These are phyloP conservation scores for Lepidurus packardi DNA, from an alignment of 1,140 invertebrate species.

Conservation along the genomic window DNA sequence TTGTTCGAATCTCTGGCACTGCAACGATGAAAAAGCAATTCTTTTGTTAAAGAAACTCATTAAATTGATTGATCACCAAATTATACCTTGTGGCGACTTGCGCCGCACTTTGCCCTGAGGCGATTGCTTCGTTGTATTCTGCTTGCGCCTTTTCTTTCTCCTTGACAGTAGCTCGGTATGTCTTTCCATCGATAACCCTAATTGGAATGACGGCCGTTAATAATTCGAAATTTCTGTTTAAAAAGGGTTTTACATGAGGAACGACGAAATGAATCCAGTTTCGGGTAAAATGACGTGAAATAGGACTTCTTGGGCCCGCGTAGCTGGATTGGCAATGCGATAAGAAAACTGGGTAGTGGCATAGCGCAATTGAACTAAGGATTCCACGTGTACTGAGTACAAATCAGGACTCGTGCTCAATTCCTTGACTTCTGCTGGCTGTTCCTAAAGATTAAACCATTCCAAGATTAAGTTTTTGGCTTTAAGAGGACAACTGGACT, in stretches of 20 bases:
- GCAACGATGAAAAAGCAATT: constrained; percentile 20
- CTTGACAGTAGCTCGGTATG: constrained; percentile 52
- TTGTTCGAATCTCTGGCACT: constrained; percentile 59
- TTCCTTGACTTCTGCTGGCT: no score
- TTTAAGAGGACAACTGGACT: no score
- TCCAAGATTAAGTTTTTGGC: no score
- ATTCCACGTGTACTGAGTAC: constrained; percentile 50
- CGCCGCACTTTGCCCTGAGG: constrained; percentile 54
- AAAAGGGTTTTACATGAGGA: constrained; percentile 52
- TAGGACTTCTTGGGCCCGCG: constrained; percentile 52
- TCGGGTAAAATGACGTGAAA: constrained; percentile 55
- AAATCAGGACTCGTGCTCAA: no score
- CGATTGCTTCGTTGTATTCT: constrained; percentile 56
- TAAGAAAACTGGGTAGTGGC: constrained; percentile 55
- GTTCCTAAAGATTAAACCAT: no score
- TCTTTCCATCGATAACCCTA: constrained; percentile 51
- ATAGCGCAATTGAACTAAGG: constrained; percentile 55
- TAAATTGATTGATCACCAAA: no score
- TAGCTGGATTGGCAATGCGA: constrained; percentile 53
- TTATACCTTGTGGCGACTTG: constrained; percentile 42
- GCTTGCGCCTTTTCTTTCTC: constrained; percentile 59
- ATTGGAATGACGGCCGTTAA: constrained; percentile 2
- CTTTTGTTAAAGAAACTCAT: neutral
- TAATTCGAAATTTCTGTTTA: no score
- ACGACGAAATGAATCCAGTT: constrained; percentile 58